Conservation (phyloP, 2,797 vertebrate species). For the Hypotaenidia okinawae region DNA sequence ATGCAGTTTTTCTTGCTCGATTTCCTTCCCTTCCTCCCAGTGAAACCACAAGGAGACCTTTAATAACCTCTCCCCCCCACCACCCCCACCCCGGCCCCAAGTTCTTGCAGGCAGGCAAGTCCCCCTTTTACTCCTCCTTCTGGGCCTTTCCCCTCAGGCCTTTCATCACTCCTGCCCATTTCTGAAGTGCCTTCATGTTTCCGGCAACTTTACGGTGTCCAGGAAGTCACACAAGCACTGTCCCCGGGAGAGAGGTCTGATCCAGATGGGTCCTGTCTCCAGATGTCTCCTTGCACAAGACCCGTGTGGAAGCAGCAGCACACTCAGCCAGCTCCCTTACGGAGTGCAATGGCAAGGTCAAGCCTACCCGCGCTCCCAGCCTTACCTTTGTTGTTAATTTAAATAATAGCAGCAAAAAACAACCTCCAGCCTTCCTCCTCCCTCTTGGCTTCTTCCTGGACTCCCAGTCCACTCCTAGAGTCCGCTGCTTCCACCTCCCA, state of each 20-base stretch:
- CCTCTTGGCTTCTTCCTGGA: background rate
- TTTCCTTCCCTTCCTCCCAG: conserved; percentile 18
- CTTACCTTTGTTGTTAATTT: background rate
- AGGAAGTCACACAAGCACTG: conserved; percentile 1
- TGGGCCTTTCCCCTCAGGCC: background rate
- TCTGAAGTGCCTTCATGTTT: conserved; percentile 18
- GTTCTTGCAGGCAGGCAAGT: background rate
- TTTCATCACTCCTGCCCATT: background rate
- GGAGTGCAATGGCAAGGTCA: background rate
- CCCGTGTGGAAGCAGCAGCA: background rate
- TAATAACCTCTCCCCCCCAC: background rate
- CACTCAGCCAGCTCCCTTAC: background rate
- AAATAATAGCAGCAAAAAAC: background rate
- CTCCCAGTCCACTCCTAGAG: background rate
- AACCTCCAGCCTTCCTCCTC: background rate
- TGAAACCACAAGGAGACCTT: background rate
- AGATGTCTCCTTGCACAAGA: conserved; percentile 26
- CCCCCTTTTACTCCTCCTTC: background rate
- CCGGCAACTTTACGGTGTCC: background rate
- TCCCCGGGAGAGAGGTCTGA: background rate
- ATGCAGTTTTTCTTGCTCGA: background rate
- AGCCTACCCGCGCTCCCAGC: fast-evolving
- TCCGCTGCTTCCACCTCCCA: background rate
- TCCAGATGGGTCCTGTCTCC: conserved; percentile 34
- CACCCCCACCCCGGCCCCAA: background rate